A percentile compares a stretch with the other conserved stretches of the same genome.
phyloP scores from a whole-genome alignment of 2,888 invertebrate species.

The Scelioninae gen. 1 region DNA sequence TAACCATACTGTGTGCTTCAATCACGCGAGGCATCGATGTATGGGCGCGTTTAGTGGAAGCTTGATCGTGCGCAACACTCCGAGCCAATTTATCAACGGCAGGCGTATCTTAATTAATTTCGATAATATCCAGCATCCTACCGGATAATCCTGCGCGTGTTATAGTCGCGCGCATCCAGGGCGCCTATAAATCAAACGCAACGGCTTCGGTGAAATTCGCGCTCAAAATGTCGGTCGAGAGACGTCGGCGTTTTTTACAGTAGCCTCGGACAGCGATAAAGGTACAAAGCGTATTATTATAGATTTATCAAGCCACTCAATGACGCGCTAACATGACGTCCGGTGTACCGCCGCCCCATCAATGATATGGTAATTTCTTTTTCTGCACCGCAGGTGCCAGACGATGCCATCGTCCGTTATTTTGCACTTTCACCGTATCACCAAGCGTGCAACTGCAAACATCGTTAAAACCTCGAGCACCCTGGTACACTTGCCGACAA shows the following conservation, averaged over 20 bases:
- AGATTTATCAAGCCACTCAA: conserved; percentile 53
- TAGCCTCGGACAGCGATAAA: conserved; percentile 15
- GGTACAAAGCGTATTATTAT: conserved; percentile 35
- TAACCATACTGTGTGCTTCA: conserved; percentile 27
- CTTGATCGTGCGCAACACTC: conserved; percentile 25
- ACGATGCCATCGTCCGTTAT: conserved; percentile 32
- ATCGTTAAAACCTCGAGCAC: conserved; percentile 4
- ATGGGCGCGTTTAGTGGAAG: conserved; percentile 11
- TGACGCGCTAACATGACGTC: conserved; percentile 53
- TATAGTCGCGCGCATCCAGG: conserved; percentile 41
- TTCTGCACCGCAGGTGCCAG: conserved; percentile 38
- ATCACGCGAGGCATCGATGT: conserved; percentile 39
- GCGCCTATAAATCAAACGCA: conserved; percentile 40
- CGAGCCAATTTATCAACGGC: conserved; percentile 45
- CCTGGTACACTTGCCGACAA: conserved; percentile 26
- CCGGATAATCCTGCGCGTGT: conserved; percentile 35
- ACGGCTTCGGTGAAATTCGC: conserved; percentile 49
- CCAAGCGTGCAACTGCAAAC: conserved; percentile 21
- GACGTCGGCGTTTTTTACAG: conserved; percentile 41
- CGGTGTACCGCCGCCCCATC: conserved; percentile 38
- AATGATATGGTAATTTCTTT: conserved; percentile 52
- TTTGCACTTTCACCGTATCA: conserved; percentile 49
- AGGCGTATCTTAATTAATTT: conserved; percentile 59
- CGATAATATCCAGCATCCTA: conserved; percentile 43
- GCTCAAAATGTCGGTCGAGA: conserved; percentile 55